Conservation (phyloP, 2,888 invertebrate genomes). For the Sipha maydis region DNA sequence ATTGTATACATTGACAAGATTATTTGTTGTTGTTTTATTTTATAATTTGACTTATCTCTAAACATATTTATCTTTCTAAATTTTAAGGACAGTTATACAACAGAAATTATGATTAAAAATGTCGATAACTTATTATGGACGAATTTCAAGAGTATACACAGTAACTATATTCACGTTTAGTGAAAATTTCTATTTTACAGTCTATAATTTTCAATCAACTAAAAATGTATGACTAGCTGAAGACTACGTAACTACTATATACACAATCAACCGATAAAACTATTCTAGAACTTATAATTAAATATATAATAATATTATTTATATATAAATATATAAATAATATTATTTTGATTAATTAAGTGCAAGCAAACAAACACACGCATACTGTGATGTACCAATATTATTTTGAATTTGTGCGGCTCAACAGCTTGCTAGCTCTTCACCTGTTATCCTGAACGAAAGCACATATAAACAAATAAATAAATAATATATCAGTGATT, state of each 20-base stretch:
- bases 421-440: constrained; percentile 65
- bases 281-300: neutral
- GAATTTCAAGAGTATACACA: neutral
- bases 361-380: constrained; percentile 65
- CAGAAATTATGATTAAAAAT: neutral
- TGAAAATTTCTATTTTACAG: neutral
- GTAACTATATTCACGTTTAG: neutral
- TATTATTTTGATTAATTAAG: constrained; percentile 70
- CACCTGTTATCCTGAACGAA: constrained; percentile 66
- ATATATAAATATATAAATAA: neutral
- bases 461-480: constrained; percentile 63
- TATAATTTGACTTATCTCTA: no score
- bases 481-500: constrained; percentile 23
- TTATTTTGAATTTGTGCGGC: constrained; percentile 62
- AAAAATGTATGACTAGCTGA: neutral
- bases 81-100: neutral
- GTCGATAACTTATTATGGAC: neutral
- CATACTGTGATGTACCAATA: constrained; percentile 60
- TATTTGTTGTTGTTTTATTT: no score
- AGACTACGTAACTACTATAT: neutral
- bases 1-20: no score
- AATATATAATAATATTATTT: no score
- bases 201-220: neutral
- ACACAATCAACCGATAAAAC: neutral
- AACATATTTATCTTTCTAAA: no score